Evolutionary conservation across 2,888 invertebrate genomes (phyloP).

Genomic region (Callosobruchus maculatus): DNA sequence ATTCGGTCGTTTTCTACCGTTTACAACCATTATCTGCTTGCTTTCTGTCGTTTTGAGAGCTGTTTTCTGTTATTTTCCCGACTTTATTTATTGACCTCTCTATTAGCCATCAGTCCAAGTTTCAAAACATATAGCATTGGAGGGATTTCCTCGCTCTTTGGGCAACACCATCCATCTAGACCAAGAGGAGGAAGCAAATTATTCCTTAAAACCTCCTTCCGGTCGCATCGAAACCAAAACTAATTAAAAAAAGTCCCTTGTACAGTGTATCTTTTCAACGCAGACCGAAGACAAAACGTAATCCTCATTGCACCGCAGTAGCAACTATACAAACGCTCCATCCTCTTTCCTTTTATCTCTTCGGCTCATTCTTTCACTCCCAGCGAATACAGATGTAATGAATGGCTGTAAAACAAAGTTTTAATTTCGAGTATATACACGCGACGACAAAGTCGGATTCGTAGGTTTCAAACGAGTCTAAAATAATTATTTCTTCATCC

Average conservation of each 20-base stretch:
- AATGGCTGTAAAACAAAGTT: background rate
- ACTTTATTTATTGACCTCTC: too few species aligned
- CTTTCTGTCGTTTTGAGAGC: too few species aligned
- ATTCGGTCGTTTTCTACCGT: too few species aligned
- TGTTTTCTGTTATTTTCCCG: too few species aligned
- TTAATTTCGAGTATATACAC: background rate
- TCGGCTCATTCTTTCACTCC: background rate
- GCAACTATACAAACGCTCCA: background rate
- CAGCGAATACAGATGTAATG: background rate
- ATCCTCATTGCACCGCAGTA: background rate
- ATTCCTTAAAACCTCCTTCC: background rate
- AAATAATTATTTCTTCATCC: conserved; percentile 43
- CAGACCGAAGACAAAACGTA: background rate
- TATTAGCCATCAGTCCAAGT: too few species aligned
- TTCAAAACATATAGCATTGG: too few species aligned
- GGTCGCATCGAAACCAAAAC: background rate
- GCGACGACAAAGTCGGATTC: conserved; percentile 2
- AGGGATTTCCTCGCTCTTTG: too few species aligned
- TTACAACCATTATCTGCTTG: too few species aligned
- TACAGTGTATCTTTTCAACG: background rate
- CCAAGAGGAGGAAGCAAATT: too few species aligned
- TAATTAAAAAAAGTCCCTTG: background rate
- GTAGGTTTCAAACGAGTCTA: conserved; percentile 21
- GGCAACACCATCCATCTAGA: too few species aligned
- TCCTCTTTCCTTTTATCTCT: background rate